phyloP scores from a whole-genome alignment of 2,888 invertebrate species.

The Chydorus sphaericus region DNA sequence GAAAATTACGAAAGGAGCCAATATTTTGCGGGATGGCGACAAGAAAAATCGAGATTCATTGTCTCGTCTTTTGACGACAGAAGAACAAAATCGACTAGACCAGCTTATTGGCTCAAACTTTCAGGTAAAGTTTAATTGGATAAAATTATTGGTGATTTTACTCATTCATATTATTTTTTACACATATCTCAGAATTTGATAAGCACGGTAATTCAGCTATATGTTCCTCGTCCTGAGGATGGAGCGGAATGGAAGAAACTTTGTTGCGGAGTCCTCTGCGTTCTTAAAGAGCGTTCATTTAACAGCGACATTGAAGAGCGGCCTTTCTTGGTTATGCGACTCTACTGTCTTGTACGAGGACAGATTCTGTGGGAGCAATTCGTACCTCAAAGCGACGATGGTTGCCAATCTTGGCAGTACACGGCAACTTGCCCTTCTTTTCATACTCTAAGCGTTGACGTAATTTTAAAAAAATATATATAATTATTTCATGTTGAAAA shows the following conservation, averaged over 20 bases:
- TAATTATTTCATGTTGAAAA: background rate
- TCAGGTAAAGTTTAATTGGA: background rate
- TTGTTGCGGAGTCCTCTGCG: slow-evolving; percentile 73
- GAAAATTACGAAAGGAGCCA: too few relatives aligned
- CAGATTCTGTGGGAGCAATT: slow-evolving; percentile 86
- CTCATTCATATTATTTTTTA: background rate
- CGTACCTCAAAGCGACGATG: slow-evolving; percentile 47
- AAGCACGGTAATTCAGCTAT: slow-evolving; percentile 70
- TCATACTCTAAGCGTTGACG: slow-evolving; percentile 87
- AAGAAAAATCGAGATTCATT: too few relatives aligned
- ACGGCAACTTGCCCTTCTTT: slow-evolving; percentile 62
- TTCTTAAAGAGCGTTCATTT: slow-evolving; percentile 88
- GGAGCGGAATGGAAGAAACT: slow-evolving; percentile 74
- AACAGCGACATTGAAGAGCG: slow-evolving; percentile 40
- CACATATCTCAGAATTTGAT: slow-evolving; percentile 22
- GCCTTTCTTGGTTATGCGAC: slow-evolving; percentile 80
- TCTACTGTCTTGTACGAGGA: slow-evolving; percentile 66
- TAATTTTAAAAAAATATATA: slow-evolving; percentile 21
- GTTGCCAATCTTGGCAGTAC: too few relatives aligned
- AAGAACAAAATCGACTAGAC: slow-evolving; percentile 75
- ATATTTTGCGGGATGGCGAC: too few relatives aligned
- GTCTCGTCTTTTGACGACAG: slow-evolving; percentile 53
- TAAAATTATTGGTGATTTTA: background rate
- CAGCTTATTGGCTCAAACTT: slow-evolving; percentile 48
- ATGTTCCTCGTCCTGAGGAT: slow-evolving; percentile 64